A percentile compares a stretch with the other conserved stretches of the same genome.
These are phyloP conservation scores for Hirtodrosophila trivittata DNA, from an alignment of 2,888 invertebrate genomes.

Conservation along the genomic window DNA sequence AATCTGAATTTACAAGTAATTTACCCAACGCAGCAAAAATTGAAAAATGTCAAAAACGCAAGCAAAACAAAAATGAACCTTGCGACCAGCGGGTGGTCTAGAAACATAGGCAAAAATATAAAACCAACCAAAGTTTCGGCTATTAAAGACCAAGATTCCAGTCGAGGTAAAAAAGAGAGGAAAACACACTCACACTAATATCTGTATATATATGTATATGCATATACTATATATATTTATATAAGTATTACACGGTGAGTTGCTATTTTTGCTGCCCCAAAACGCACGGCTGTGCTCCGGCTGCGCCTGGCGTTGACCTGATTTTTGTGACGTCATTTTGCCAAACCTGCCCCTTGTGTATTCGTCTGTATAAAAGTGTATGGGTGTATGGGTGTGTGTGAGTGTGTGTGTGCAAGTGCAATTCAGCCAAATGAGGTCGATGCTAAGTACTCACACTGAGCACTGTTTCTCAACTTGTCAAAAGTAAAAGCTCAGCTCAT, in stretches of 20 bases:
- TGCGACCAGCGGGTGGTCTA: constrained; percentile 42
- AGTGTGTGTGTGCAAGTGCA: constrained; percentile 21
- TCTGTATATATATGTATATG: constrained; percentile 8
- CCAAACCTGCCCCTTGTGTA: constrained; percentile 29
- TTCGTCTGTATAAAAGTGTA: neutral
- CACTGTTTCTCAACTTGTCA: constrained; percentile 10
- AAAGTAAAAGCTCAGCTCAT: constrained; percentile 1
- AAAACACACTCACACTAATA: constrained; percentile 1
- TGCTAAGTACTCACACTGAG: constrained; percentile 28
- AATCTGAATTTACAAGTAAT: constrained; percentile 72
- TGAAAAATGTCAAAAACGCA: constrained; percentile 73
- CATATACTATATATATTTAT: constrained; percentile 13
- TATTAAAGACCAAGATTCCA: constrained; percentile 53
- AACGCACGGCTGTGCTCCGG: constrained; percentile 39
- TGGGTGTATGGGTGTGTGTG: constrained; percentile 9
- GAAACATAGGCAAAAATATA: constrained; percentile 32
- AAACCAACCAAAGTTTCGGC: constrained; percentile 25
- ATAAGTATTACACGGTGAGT: constrained; percentile 57
- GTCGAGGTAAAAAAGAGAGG: constrained; percentile 34
- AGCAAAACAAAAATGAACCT: constrained; percentile 60
- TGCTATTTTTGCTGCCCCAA: constrained; percentile 59
- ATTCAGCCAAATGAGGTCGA: constrained; percentile 49
- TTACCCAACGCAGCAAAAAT: constrained; percentile 64
- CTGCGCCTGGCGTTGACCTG: constrained; percentile 67
- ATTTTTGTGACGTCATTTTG: constrained; percentile 78